Evolutionary conservation across 2,797 vertebrate species (phyloP).

Genomic region (Gadopsis bispinosus): DNA sequence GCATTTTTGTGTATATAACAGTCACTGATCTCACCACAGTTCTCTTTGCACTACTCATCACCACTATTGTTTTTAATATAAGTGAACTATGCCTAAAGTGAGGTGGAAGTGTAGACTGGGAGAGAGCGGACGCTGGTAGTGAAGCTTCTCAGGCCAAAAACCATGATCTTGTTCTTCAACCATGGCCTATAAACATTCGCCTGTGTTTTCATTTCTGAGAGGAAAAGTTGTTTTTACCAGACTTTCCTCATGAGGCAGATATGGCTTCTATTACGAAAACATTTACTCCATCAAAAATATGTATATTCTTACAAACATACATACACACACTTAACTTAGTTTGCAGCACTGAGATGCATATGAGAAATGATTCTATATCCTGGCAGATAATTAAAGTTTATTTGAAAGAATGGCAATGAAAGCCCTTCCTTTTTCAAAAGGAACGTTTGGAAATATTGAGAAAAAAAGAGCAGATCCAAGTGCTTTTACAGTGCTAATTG

Average conservation of each 20-base stretch:
- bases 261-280: conserved; percentile 48
- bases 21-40: conserved; percentile 69
- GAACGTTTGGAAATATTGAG: conserved; percentile 24
- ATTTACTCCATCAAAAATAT: conserved; percentile 42
- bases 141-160: conserved; percentile 55
- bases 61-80: conserved; percentile 66
- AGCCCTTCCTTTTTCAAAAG: conserved; percentile 25
- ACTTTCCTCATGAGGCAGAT: conserved; percentile 58
- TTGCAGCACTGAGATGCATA: not conserved
- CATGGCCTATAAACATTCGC: conserved; percentile 63
- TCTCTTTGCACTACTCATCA: conserved; percentile 57
- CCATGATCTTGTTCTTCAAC: conserved; percentile 62
- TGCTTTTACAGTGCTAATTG: conserved; percentile 75
- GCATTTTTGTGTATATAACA: conserved; percentile 52
- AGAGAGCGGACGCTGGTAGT: conserved; percentile 33
- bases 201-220: conserved; percentile 73
- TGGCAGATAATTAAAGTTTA: conserved; percentile 12
- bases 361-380: conserved; percentile 18
- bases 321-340: not conserved
- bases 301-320: conserved; percentile 16
- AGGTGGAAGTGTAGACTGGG: conserved; percentile 45
- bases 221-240: conserved; percentile 70
- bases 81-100: conserved; percentile 55
- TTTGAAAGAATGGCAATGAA: conserved; percentile 32
- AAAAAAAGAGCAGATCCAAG: conserved; percentile 56